phyloP scores from a whole-genome alignment of 2,797 vertebrate genomes.

The Hydrophis major region DNA sequence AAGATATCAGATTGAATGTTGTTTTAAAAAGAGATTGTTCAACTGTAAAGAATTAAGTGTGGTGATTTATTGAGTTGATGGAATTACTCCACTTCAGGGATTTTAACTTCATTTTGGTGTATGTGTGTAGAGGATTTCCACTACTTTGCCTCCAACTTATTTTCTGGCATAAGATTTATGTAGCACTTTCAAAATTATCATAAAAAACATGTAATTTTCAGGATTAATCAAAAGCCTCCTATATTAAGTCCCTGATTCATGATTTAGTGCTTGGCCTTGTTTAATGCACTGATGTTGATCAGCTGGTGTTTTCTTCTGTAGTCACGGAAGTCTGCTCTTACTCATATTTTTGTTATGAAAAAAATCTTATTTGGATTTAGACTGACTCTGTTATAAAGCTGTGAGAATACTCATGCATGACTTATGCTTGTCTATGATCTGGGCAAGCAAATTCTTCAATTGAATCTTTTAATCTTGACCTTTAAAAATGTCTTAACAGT shows the following conservation, averaged over 20 bases:
- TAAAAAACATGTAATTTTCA: not conserved
- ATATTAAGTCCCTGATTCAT: slow-evolving; percentile 8
- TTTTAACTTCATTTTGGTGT: not conserved
- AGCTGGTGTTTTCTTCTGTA: slow-evolving; percentile 2
- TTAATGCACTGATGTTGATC: slow-evolving; percentile 29
- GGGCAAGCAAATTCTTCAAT: slow-evolving; percentile 49
- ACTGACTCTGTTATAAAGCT: slow-evolving; percentile 39
- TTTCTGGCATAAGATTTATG: not conserved
- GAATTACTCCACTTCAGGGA: not conserved
- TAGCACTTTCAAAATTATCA: not conserved
- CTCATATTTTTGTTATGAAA: not conserved
- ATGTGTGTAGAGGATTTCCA: not conserved
- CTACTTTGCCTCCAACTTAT: not conserved
- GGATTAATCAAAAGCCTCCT: not conserved
- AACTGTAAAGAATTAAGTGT: not conserved
- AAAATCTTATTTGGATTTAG: slow-evolving; percentile 17
- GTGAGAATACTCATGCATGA: slow-evolving; percentile 43
- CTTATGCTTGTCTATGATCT: slow-evolving; percentile 40
- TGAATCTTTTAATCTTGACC: slow-evolving; percentile 48
- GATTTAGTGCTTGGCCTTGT: slow-evolving; percentile 1
- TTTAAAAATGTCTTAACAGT: slow-evolving; percentile 50
- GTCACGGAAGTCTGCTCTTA: slow-evolving; percentile 37
- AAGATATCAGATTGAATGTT: not conserved
- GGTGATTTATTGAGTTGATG: not conserved
- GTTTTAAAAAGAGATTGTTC: not conserved